These are phyloP conservation scores for Capricornis sumatraensis DNA, from an alignment of 2,113 vertebrate species.

Conservation along the genomic window DNA sequence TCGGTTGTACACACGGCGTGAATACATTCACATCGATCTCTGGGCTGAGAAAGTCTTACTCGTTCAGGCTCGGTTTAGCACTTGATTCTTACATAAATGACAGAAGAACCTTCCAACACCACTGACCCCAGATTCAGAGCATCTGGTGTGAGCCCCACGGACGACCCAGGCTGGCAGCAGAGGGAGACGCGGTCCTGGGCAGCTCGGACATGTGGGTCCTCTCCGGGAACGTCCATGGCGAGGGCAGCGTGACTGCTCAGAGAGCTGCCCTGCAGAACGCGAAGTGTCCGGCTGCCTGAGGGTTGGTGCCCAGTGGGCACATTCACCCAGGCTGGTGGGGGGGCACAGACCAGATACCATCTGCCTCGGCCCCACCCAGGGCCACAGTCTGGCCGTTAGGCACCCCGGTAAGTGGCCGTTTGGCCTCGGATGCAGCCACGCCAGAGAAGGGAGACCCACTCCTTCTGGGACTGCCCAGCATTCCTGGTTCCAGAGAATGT, in stretches of 20 bases:
- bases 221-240: not conserved
- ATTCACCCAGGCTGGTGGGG: not conserved
- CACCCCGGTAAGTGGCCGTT: accelerated
- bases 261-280: not conserved
- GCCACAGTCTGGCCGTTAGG: not conserved
- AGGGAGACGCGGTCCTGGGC: not conserved
- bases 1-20: accelerated
- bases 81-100: not conserved
- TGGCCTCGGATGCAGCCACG: not conserved
- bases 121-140: not conserved
- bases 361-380: not conserved
- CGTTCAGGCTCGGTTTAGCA: accelerated
- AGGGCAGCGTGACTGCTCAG: not conserved
- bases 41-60: not conserved
- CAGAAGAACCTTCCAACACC: too few species aligned
- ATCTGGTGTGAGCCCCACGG: accelerated
- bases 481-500: not conserved
- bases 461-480: accelerated
- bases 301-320: not conserved
- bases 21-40: accelerated
- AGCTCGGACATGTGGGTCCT: not conserved
- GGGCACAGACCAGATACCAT: not conserved
- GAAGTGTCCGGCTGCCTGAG: accelerated
- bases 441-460: not conserved
- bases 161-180: not conserved